phyloP scores from a whole-genome alignment of 2,888 invertebrate species.

The Aphelenchoides bicaudatus region DNA sequence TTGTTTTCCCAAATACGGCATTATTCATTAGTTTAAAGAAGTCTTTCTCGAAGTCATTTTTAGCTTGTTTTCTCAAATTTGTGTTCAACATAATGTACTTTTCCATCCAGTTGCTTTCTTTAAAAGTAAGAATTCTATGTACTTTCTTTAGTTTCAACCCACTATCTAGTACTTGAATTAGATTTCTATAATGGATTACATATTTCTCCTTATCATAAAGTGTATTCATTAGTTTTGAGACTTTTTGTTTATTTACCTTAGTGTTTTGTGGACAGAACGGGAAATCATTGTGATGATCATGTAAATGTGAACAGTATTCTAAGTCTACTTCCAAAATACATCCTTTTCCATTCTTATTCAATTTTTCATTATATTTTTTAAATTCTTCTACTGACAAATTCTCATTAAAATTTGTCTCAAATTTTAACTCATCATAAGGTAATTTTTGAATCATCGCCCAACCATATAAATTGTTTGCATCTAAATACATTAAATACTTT shows the following conservation, averaged over 20 bases:
- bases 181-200: slow-evolving; percentile 42
- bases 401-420: no score
- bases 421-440: no score
- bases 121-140: slow-evolving; percentile 30
- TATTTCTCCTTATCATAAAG: slow-evolving; percentile 41
- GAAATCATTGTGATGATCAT: slow-evolving; percentile 58
- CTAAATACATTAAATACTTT: no score
- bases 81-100: slow-evolving; percentile 40
- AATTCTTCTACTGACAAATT: no score
- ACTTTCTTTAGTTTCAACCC: slow-evolving; percentile 29
- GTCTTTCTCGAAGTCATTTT: no score
- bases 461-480: no score
- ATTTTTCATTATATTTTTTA: no score
- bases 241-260: slow-evolving; percentile 28
- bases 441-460: no score
- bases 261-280: slow-evolving; percentile 48
- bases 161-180: slow-evolving; percentile 28
- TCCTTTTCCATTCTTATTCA: no score
- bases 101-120: slow-evolving; percentile 25
- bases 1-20: no score
- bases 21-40: no score
- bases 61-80: slow-evolving; percentile 45
- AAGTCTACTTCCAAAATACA: slow-evolving; percentile 63
- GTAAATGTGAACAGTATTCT: slow-evolving; percentile 60
- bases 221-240: slow-evolving; percentile 36